Base-by-base conservation (phyloP, 2,113 vertebrate genomes). In the Cacatua alba region DNA sequence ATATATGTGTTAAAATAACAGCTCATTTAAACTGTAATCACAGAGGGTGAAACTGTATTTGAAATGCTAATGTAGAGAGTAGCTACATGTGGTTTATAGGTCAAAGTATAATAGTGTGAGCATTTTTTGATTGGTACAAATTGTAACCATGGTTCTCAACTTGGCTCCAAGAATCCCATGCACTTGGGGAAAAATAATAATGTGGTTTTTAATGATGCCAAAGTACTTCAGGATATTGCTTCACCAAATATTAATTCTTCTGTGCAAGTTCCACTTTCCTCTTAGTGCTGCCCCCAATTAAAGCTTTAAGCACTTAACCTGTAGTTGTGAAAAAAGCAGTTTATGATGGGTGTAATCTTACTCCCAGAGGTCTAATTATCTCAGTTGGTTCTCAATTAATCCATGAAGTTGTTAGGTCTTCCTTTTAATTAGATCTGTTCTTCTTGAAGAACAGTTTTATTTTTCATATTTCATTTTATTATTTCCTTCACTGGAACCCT, bases 301-400 rank as follows among this genome's bases (percentile, higher is more conserved):
- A 98, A 98, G 98, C 98, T 98, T 98, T 98, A 98, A 98, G 97
- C 98, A 95, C 97, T 98, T 98, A 98, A 98, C 97, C 98, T 98
- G 97, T 98, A 98, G 97, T 98, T 98, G 98, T 98, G 98, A 99
- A 98, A 98, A 98, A 99, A 98, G 97, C 94, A 95, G 98, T 98
- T 98, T 98, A 98, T 98, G 97, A 98, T 98, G 98, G 98, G 98
- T 99, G 98, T 98, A 99, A 99, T 99, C 98, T 98, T 98, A 98
- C 91, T 99, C 99, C 98, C 99, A 98, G 98, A 99, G 98, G 99
- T 98, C 98, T 99, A 98, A 99, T 99, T 99, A 99, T 99, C 99
- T 99, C 98, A 98, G 98, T 98, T 98, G 99, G 98, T 97, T 99
- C 96, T 98, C 99, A 99, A 99, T 99, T 99, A 99, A 99, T 99